phyloP scores from a whole-genome alignment of 2,113 vertebrate genomes.

The Odobenus rosmarus region DNA sequence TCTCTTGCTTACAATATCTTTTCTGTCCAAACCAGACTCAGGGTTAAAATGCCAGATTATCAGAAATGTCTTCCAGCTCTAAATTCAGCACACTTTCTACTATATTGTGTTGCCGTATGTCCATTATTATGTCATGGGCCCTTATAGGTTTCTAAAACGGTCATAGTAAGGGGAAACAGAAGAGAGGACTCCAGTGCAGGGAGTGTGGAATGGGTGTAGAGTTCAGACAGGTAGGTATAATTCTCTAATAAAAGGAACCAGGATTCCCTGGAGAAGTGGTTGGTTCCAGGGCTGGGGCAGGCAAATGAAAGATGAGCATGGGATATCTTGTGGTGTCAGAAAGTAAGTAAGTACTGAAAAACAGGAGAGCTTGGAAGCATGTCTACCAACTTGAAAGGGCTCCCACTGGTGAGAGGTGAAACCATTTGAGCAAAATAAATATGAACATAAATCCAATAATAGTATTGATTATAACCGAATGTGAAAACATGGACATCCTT shows the following conservation, averaged over 20 bases:
- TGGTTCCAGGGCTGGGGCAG: background rate
- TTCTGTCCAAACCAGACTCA: background rate
- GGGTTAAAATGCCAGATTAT: background rate
- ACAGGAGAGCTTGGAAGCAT: background rate
- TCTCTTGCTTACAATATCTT: background rate
- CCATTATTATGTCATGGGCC: background rate
- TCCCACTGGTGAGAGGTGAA: background rate
- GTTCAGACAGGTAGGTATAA: background rate
- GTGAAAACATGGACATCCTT: background rate
- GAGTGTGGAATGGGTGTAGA: background rate
- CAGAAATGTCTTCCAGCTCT: background rate
- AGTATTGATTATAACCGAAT: background rate
- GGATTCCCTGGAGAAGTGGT: background rate
- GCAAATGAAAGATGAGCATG: background rate
- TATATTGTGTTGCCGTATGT: background rate
- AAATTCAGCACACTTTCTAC: background rate
- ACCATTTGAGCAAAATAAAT: background rate
- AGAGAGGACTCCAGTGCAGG: background rate
- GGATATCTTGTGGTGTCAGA: background rate
- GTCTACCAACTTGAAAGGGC: background rate
- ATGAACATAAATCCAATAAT: background rate
- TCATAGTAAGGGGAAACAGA: background rate
- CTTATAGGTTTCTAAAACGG: background rate
- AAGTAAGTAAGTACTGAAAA: background rate
- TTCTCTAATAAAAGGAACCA: background rate